Evolutionary conservation across 2,888 invertebrate genomes (phyloP).

Genomic region (Cataglyphis altisquamis): DNA sequence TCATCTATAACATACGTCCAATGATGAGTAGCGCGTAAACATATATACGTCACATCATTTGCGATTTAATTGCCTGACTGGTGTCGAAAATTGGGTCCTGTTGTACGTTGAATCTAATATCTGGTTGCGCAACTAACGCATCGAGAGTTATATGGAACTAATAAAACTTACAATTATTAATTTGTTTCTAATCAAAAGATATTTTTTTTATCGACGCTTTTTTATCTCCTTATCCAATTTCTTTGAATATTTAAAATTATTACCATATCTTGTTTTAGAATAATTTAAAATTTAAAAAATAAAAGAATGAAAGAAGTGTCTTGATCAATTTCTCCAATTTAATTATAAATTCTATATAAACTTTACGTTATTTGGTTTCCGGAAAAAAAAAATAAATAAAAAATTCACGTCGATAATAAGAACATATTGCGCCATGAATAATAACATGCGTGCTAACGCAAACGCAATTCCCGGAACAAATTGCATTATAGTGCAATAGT

Average conservation of each 20-base stretch:
- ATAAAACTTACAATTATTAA: constrained; percentile 3
- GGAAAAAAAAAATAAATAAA: not conserved
- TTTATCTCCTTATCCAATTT: not conserved
- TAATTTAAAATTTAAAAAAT: not conserved
- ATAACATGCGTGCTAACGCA: constrained; percentile 25
- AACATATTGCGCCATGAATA: not conserved
- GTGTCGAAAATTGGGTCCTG: constrained; percentile 20
- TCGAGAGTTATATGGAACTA: not conserved
- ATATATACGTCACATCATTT: constrained; percentile 19
- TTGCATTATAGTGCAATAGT: not conserved
- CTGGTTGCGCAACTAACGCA: not conserved
- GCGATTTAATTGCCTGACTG: constrained; percentile 33
- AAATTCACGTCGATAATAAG: not conserved
- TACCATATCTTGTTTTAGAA: not conserved
- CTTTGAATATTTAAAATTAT: not conserved
- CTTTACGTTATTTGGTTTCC: not conserved
- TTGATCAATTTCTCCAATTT: not conserved
- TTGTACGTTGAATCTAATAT: constrained; percentile 18
- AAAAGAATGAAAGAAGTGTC: not conserved
- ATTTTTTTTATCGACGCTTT: not conserved
- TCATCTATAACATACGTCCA: constrained; percentile 25
- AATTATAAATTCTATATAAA: not conserved
- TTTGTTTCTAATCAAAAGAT: not conserved
- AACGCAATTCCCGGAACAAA: constrained; percentile 20
- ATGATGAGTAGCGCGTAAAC: constrained; percentile 35